phyloP scores from a whole-genome alignment of 1,140 invertebrate species.

The Nasonia longicornis region DNA sequence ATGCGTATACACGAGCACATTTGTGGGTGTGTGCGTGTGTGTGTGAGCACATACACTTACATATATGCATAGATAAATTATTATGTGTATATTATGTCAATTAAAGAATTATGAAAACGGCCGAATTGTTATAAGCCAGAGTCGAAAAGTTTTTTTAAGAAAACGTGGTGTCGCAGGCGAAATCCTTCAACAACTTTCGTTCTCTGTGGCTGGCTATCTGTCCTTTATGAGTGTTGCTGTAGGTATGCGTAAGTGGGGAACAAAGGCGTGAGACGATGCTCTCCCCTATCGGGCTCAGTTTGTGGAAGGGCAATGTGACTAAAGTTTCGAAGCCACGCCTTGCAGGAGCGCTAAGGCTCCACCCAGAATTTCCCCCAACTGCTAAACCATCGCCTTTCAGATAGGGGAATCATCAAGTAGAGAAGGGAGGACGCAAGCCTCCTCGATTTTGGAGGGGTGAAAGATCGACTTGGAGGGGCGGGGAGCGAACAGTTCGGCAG shows the following conservation, averaged over 20 bases:
- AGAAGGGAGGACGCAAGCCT: conserved; percentile 34
- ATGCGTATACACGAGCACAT: too few relatives aligned
- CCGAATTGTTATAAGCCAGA: conserved; percentile 28
- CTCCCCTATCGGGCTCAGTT: conserved; percentile 34
- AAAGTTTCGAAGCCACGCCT: conserved; percentile 45
- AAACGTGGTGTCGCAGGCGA: conserved; percentile 45
- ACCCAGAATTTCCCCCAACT: conserved; percentile 43
- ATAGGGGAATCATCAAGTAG: conserved; percentile 44
- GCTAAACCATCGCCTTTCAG: conserved; percentile 38
- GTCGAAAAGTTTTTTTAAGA: conserved; percentile 43
- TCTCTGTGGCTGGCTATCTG: conserved; percentile 46
- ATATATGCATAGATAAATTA: too few relatives aligned
- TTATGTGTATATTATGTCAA: too few relatives aligned
- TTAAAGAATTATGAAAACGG: neutral
- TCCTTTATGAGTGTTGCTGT: conserved; percentile 48
- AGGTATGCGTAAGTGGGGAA: conserved; percentile 49
- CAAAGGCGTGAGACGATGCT: conserved; percentile 47
- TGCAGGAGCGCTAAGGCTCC: conserved; percentile 38
- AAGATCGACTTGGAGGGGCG: conserved; percentile 61
- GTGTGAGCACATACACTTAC: too few relatives aligned
- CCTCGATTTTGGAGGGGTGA: conserved; percentile 50
- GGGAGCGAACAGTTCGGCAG: conserved; percentile 68
- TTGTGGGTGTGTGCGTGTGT: too few relatives aligned
- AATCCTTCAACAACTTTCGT: conserved; percentile 49
- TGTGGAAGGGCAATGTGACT: conserved; percentile 41